Conservation (phyloP, 2,888 invertebrate species). For the Ametastegia equiseti region DNA sequence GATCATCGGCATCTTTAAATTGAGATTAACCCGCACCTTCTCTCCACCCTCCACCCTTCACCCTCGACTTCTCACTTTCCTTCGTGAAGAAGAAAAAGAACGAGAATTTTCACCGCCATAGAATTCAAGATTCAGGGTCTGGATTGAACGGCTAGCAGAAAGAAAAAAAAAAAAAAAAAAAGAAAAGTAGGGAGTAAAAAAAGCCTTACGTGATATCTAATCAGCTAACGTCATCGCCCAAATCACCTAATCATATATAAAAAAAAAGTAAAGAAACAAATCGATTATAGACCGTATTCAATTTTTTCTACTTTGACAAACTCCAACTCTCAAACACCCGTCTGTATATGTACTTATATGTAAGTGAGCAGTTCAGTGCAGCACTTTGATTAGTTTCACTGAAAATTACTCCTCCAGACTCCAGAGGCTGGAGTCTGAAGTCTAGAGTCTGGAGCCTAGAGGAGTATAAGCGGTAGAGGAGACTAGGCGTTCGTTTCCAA, state of each 20-base stretch:
- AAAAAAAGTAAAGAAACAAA: too few species aligned
- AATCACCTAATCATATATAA: not conserved
- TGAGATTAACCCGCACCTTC: constrained; percentile 28
- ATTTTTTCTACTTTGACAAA: too few species aligned
- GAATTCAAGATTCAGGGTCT: not conserved
- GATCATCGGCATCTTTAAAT: constrained; percentile 39
- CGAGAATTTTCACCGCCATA: constrained; percentile 20
- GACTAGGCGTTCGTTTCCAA: not conserved
- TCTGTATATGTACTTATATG: not conserved
- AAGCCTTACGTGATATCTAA: not conserved
- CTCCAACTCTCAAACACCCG: not conserved
- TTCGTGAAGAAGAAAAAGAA: not conserved
- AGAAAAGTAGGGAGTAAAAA: not conserved
- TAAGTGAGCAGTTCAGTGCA: not conserved
- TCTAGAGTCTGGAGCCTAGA: not conserved
- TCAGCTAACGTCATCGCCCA: not conserved
- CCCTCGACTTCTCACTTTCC: not conserved
- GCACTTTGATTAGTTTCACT: constrained; percentile 25
- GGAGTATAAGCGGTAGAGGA: not conserved
- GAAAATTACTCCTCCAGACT: not conserved
- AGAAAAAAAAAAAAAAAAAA: not conserved
- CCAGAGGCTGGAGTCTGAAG: not conserved
- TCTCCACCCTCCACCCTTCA: not conserved
- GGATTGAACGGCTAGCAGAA: not conserved
- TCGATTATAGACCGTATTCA: too few species aligned